A percentile compares a stretch with the other conserved stretches of the same genome.
phyloP scores from a whole-genome alignment of 2,113 vertebrate species.

The Pygoscelis antarcticus region DNA sequence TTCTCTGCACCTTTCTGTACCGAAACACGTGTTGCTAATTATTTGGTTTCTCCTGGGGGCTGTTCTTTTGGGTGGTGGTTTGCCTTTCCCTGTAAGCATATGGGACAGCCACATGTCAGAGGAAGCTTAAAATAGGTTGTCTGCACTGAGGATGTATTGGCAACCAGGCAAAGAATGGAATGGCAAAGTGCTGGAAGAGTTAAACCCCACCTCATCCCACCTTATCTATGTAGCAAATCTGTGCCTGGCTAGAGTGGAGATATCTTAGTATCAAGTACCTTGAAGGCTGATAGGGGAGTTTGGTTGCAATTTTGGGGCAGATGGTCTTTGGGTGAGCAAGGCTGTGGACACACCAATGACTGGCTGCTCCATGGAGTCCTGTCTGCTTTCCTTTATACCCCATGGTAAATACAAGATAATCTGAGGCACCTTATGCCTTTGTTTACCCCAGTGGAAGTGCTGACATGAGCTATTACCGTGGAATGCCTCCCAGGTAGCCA shows the following conservation, averaged over 20 bases:
- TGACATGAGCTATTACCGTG: neutral
- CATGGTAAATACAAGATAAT: neutral
- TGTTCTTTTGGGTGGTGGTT: neutral
- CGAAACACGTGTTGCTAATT: neutral
- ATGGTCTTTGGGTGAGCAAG: neutral
- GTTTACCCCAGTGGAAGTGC: neutral
- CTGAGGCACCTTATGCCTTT: conserved; percentile 7
- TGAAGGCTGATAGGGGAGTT: neutral
- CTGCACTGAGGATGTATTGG: neutral
- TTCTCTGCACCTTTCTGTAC: neutral
- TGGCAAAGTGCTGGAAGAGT: neutral
- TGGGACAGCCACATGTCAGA: neutral
- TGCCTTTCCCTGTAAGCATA: neutral
- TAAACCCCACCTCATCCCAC: neutral
- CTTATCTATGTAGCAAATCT: neutral
- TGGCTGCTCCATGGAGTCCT: neutral
- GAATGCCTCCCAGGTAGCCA: neutral
- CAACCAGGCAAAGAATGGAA: neutral
- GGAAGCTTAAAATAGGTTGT: neutral
- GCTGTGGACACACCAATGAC: neutral
- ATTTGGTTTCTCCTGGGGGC: neutral
- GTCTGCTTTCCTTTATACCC: neutral
- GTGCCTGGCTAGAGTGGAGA: neutral
- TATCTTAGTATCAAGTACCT: neutral
- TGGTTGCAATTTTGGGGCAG: neutral